A percentile compares a stretch with the other conserved stretches of the same genome.
Conservation (phyloP, 2,797 vertebrate genomes). For the Diglossa cyanea region DNA sequence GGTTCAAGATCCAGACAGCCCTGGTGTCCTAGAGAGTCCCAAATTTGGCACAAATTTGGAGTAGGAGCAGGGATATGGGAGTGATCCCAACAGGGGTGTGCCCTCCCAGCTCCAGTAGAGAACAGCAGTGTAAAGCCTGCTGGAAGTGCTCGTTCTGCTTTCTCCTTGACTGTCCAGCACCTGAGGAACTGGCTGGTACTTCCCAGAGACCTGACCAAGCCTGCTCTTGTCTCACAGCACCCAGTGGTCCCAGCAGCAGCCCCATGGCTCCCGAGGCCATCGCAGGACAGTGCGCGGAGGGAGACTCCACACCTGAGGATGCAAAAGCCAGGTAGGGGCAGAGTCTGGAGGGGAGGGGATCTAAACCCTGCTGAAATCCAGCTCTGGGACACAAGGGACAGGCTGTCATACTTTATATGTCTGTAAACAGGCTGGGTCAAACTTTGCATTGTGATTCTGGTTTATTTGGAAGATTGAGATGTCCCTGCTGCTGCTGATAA, state of each 20-base stretch:
- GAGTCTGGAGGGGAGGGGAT: neutral
- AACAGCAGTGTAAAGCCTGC: neutral
- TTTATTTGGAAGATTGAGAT: neutral
- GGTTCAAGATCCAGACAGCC: neutral
- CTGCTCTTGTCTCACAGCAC: neutral
- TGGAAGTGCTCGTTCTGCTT: neutral
- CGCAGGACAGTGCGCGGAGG: conserved; percentile 74
- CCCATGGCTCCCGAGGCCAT: conserved; percentile 76
- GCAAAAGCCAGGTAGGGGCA: conserved; percentile 77
- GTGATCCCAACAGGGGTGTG: neutral
- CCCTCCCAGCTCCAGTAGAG: neutral
- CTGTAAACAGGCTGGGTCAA: neutral
- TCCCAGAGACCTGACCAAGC: neutral
- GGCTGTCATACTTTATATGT: neutral
- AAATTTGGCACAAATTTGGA: neutral
- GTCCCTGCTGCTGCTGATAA: neutral
- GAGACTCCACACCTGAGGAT: conserved; percentile 76
- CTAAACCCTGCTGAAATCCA: neutral
- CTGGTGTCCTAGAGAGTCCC: neutral
- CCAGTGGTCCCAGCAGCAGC: conserved; percentile 74
- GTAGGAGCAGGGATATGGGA: neutral
- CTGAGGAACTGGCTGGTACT: neutral
- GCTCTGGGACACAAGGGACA: neutral
- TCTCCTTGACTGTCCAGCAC: neutral
- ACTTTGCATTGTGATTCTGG: neutral